A percentile compares a stretch with the other conserved stretches of the same genome.
These are phyloP conservation scores for Hydraecia micacea DNA, from an alignment of 2,888 invertebrate species.

Conservation along the genomic window DNA sequence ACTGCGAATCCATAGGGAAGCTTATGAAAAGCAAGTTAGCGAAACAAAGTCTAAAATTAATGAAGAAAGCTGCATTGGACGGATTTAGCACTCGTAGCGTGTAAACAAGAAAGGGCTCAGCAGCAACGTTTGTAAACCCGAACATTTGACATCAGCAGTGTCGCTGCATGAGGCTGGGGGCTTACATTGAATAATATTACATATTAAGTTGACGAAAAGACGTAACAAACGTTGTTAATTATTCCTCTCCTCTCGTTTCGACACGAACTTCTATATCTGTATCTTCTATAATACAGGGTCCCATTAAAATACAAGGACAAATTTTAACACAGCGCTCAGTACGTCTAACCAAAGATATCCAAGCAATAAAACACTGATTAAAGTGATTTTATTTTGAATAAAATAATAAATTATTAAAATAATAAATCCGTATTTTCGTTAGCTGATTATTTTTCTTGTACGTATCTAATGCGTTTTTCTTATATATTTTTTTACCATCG, in stretches of 20 bases:
- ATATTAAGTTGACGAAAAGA: conserved; percentile 1
- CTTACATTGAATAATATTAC: conserved; percentile 34
- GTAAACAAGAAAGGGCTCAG: conserved; percentile 44
- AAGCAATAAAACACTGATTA: too few species aligned
- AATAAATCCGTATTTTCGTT: too few species aligned
- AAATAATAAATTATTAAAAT: too few species aligned
- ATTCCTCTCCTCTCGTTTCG: background rate
- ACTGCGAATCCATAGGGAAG: conserved; percentile 16
- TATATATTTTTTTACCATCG: too few species aligned
- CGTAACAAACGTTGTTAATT: background rate
- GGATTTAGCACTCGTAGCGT: conserved; percentile 33
- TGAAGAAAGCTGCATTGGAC: conserved; percentile 26
- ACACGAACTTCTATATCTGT: background rate
- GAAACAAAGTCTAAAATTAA: conserved; percentile 34
- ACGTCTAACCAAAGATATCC: too few species aligned
- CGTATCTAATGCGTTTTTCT: too few species aligned
- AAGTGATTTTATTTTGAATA: too few species aligned
- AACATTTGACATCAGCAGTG: conserved; percentile 44
- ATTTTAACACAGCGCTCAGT: too few species aligned
- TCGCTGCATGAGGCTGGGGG: conserved; percentile 26
- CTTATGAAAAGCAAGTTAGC: conserved; percentile 10
- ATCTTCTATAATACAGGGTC: too few species aligned
- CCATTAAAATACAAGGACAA: too few species aligned
- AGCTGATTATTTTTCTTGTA: too few species aligned
- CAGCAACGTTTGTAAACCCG: conserved; percentile 51